Conservation (phyloP, 1,140 invertebrate genomes). For the Zophobas morio region DNA sequence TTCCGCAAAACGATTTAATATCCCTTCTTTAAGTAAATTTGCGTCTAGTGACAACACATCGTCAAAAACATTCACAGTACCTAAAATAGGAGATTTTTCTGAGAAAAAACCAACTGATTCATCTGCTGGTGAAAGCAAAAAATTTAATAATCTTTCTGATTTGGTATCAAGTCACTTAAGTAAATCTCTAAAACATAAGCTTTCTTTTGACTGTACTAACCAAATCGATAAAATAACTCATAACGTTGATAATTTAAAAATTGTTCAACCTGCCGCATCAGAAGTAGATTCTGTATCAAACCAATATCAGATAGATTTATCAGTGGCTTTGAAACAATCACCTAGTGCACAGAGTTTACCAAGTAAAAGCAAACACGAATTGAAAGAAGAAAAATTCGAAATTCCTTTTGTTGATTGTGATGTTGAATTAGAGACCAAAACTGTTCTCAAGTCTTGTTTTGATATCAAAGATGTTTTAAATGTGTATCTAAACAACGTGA, state of each 20-base stretch:
- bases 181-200: slow-evolving; percentile 24
- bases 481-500: slow-evolving; percentile 20
- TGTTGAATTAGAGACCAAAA: slow-evolving; percentile 19
- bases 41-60: background rate
- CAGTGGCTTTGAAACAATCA: slow-evolving; percentile 56
- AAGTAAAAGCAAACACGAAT: slow-evolving; percentile 45
- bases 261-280: background rate
- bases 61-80: slow-evolving; percentile 10
- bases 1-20: slow-evolving; percentile 30
- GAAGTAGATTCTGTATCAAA: slow-evolving; percentile 28
- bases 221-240: background rate
- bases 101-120: slow-evolving; percentile 6
- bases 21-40: slow-evolving; percentile 45
- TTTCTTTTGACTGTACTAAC: slow-evolving; percentile 12
- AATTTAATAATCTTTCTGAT: slow-evolving; percentile 49
- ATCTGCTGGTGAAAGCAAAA: slow-evolving; percentile 24
- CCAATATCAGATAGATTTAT: slow-evolving; percentile 61
- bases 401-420: slow-evolving; percentile 63
- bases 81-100: slow-evolving; percentile 16
- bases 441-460: slow-evolving; percentile 8
- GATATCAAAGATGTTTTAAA: slow-evolving; percentile 23
- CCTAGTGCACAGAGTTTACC: slow-evolving; percentile 51
- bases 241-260: slow-evolving; percentile 13
- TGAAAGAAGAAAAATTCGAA: slow-evolving; percentile 56
- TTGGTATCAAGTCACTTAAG: slow-evolving; percentile 46